Percentiles rank a stretch among this genome's conserved stretches.
phyloP scores from a whole-genome alignment of 2,113 vertebrate species.

The Rhinolophus sinicus region DNA sequence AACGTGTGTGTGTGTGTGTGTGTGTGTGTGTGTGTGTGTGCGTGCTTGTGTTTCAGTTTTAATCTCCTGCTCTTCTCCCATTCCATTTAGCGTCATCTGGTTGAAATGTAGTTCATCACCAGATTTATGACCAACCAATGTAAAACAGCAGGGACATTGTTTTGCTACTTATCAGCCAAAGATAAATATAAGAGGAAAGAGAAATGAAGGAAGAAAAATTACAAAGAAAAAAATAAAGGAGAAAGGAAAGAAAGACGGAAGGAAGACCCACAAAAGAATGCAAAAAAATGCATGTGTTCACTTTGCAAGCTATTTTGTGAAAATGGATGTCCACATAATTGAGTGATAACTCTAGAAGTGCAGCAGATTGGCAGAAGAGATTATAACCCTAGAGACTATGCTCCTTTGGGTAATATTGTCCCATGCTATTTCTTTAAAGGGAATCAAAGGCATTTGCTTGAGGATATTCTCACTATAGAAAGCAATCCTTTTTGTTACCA shows the following conservation, averaged over 20 bases:
- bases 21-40: background rate
- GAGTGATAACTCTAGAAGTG: background rate
- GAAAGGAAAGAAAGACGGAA: background rate
- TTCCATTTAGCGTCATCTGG: background rate
- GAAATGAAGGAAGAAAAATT: background rate
- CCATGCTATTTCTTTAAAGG: background rate
- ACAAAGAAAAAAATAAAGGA: background rate
- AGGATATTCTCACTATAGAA: background rate
- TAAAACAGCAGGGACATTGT: background rate
- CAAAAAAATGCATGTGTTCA: background rate
- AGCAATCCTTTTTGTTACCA: background rate
- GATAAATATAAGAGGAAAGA: background rate
- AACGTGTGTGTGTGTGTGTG: background rate
- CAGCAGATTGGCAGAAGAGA: background rate
- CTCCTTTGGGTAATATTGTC: background rate
- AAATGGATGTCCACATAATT: background rate
- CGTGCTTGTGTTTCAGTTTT: background rate
- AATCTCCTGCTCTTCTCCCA: background rate
- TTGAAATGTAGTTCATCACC: background rate
- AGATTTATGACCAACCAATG: background rate
- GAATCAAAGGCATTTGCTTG: background rate
- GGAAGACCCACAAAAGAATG: background rate
- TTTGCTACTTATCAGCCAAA: background rate
- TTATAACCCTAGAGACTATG: background rate
- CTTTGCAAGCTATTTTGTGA: background rate